These are phyloP conservation scores for Propsilocerus akamusi DNA, from an alignment of 1,140 invertebrate species.

Conservation along the genomic window DNA sequence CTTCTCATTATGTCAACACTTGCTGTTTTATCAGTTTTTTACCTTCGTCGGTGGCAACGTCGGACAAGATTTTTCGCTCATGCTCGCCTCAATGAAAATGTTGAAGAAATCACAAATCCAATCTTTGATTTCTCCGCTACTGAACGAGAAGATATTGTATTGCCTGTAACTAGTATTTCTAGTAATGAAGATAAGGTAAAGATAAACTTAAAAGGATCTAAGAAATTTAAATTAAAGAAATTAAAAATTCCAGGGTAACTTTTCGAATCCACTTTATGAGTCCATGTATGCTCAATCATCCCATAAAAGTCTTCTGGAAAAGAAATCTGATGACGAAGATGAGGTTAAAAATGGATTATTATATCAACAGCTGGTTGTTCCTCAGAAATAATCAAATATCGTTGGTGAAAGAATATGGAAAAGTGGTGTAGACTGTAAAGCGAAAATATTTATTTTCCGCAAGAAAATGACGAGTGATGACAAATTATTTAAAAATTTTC, in stretches of 20 bases:
- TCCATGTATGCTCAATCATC: constrained; percentile 43
- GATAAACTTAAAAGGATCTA: no score
- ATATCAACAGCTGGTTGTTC: no score
- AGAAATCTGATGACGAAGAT: neutral
- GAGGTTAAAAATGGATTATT: constrained; percentile 1
- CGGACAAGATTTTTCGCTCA: constrained; percentile 53
- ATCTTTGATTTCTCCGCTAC: constrained; percentile 34
- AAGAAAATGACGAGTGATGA: no score
- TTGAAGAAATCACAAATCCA: constrained; percentile 60
- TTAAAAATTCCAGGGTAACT: constrained; percentile 32
- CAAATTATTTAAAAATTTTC: no score
- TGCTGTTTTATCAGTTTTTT: constrained; percentile 5
- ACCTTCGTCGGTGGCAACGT: constrained; percentile 18
- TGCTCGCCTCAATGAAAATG: constrained; percentile 56
- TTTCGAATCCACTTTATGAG: constrained; percentile 72
- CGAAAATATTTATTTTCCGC: no score
- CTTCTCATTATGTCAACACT: constrained; percentile 5
- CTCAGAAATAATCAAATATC: no score
- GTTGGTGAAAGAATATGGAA: no score
- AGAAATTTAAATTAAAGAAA: constrained; percentile 7
- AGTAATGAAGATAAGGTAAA: constrained; percentile 40
- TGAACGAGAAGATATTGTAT: constrained; percentile 44
- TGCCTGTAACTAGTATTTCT: constrained; percentile 29
- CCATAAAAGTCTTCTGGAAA: constrained; percentile 13
- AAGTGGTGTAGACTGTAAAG: no score